Evolutionary conservation across 1,140 invertebrate species (phyloP), one percentile per base, ranked within the genome.

Genomic region (Drosophila ananassae): DNA sequence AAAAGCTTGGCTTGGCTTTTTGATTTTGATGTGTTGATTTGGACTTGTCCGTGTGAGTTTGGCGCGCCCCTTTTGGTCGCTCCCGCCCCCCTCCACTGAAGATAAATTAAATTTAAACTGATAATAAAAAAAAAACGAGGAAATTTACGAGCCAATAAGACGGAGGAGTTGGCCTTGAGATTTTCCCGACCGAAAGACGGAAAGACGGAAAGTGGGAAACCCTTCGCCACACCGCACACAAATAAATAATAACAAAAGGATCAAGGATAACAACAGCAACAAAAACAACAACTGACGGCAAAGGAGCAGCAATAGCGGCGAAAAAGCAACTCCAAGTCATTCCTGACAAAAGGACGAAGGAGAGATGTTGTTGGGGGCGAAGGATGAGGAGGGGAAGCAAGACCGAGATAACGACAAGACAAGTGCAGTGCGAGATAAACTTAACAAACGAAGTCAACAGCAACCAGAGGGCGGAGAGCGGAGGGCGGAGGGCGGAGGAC

Each of bases 91-190:
- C 46, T 8, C 68, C 34, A 44, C 51, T 28, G 39, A 77, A 62
- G 82, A 85, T 85, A 85, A 85, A 85, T 85, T 85, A 85, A 87
- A 87, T 85, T 85, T 82, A 85, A 85, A 85, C 74, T 85, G 82
- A 82, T 85, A 87, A 87, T 85, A 87, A 85, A 85, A 83, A 72
- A 78, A 25, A 21, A 21, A 12, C 13, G 75, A 13, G 34, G 50
- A 68, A 76, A 87, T 87, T 81, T 85, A 85, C 82, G 82, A 85
- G 82, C 82, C 82, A 87, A 87, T 85, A 85, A 82, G 79, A 61
- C 69, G 44, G 44, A 73, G 61, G 62, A 22, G 54, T 44, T 73
- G 58, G 73, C 78, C 73, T 77, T 81, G 78, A 76, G 62, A 64
- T 46, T 46, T 57, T 24, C 39, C 4, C 24, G 12, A 21, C 32